A percentile compares a stretch with the other conserved stretches of the same genome.
Conservation (phyloP, 2,797 vertebrate species). For the Falco rusticolus region DNA sequence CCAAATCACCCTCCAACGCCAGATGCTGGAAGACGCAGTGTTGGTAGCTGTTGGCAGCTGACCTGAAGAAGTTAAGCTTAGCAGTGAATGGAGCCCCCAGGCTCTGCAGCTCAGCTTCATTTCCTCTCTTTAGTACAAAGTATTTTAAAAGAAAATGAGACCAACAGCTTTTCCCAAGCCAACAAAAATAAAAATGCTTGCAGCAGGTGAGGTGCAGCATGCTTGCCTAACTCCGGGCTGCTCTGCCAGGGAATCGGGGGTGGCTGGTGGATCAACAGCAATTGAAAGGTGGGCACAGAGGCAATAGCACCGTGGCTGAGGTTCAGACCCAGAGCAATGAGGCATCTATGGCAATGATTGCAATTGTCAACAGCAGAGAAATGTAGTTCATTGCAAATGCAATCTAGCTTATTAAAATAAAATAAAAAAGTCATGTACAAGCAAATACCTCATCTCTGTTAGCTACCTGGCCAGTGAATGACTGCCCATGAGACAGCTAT, state of each 20-base stretch:
- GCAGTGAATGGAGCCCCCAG: neutral
- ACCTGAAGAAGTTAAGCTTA: neutral
- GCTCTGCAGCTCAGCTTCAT: neutral
- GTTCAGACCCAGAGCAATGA: neutral
- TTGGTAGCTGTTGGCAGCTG: constrained; percentile 28
- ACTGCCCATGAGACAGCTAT: neutral
- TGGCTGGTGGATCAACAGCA: neutral
- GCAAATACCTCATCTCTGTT: neutral
- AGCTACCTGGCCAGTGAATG: neutral
- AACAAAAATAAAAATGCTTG: neutral
- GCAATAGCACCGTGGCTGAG: neutral
- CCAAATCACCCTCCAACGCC: neutral
- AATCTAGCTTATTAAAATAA: neutral
- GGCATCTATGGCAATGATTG: neutral
- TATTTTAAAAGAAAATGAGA: constrained; percentile 41
- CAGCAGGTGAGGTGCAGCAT: neutral
- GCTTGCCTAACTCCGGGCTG: neutral
- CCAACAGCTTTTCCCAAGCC: neutral
- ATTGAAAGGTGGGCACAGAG: neutral
- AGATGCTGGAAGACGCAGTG: neutral
- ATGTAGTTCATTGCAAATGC: neutral
- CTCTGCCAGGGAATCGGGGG: neutral
- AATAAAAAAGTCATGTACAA: neutral
- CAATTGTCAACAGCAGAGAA: neutral
- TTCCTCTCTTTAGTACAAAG: constrained; percentile 16